Percentiles rank a stretch among this genome's conserved stretches.
Conservation (phyloP, 2,888 invertebrate genomes). For the Gortyna flavago region DNA sequence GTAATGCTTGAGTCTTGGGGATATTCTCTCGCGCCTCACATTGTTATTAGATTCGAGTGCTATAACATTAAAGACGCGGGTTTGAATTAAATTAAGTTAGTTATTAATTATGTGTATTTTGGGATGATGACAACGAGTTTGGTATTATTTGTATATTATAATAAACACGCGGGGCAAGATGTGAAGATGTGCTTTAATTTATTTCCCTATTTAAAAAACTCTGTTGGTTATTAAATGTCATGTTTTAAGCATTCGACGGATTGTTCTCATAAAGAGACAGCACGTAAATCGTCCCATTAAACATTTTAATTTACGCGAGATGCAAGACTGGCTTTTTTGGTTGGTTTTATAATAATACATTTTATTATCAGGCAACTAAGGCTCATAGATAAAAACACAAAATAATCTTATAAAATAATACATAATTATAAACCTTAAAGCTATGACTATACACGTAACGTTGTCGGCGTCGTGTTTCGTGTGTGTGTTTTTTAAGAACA, state of each 20-base stretch:
- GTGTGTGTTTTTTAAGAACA: background rate
- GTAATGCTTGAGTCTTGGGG: background rate
- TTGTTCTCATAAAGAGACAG: background rate
- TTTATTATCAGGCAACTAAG: no score
- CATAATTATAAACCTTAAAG: no score
- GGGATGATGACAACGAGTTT: conserved; percentile 6
- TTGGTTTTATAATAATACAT: no score
- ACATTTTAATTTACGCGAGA: no score
- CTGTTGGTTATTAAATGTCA: conserved; percentile 4
- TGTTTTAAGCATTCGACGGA: background rate
- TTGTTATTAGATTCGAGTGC: background rate
- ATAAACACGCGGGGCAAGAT: conserved; percentile 30
- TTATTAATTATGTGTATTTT: background rate
- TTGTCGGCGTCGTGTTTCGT: no score
- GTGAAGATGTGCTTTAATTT: conserved; percentile 4
- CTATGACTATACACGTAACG: no score
- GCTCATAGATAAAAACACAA: no score
- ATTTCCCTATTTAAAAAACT: background rate
- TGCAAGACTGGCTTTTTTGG: no score
- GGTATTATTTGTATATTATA: background rate
- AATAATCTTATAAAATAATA: no score
- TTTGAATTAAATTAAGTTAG: background rate
- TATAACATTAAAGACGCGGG: conserved; percentile 2
- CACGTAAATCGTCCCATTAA: no score
- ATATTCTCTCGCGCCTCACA: no score